A percentile compares a stretch with the other conserved stretches of the same genome.
phyloP scores from a whole-genome alignment of 1,140 invertebrate species.

The Gryon sp. region DNA sequence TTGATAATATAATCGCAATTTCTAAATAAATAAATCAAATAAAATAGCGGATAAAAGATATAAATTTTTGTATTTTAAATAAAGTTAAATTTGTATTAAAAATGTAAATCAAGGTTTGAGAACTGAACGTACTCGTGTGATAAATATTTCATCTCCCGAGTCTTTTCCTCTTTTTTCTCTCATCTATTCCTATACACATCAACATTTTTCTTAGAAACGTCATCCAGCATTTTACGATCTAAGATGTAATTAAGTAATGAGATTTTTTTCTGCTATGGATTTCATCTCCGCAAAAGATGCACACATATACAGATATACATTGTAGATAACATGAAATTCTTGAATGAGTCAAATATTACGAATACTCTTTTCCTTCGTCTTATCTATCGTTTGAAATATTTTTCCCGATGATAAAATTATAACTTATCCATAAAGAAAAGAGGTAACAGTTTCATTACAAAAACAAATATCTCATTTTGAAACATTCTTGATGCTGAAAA shows the following conservation, averaged over 20 bases:
- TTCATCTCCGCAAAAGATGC: constrained; percentile 20
- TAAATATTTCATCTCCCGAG: background rate
- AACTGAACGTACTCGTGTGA: background rate
- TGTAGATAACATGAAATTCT: no score
- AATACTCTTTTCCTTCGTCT: no score
- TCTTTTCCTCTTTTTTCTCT: background rate
- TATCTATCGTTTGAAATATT: no score
- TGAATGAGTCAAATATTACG: no score
- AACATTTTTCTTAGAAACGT: constrained; percentile 31
- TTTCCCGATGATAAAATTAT: no score
- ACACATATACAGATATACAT: background rate
- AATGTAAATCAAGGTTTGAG: background rate
- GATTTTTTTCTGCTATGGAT: constrained; percentile 47
- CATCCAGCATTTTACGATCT: constrained; percentile 12
- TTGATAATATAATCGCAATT: no score
- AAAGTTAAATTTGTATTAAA: background rate
- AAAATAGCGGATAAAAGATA: no score
- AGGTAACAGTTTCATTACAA: no score
- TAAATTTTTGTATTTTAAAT: background rate
- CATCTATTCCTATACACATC: constrained; percentile 16
- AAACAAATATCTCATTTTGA: no score
- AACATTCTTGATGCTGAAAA: no score
- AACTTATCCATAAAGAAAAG: no score
- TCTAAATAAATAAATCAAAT: no score
- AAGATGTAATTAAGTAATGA: constrained; percentile 42